Base-by-base conservation (phyloP, 2,113 vertebrate species). In the Cairina moschata region DNA sequence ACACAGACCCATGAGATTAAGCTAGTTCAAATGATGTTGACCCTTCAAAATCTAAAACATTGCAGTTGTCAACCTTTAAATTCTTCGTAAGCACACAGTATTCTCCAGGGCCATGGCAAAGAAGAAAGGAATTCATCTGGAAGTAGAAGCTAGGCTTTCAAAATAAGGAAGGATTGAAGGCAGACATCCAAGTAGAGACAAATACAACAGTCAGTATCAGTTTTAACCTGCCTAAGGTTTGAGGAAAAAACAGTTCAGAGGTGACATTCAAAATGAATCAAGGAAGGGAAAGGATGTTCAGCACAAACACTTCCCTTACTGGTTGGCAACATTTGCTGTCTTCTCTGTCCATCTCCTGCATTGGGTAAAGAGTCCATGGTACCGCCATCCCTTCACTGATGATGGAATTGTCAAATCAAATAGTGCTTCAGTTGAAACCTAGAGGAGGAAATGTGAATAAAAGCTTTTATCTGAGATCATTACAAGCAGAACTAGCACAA, bases 1-100 rank as follows among this genome's bases (percentile, higher is more conserved):
- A 89, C 63, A 63, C 3, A 2, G 50, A 58, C 71, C 40, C 31
- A 0, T 66, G 91, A 88, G 58, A 62, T 89, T 67, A 91, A 88
- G 81, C 28, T 92, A 86, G 74, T 95, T 95, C 74, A 90, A 93
- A 72, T 89, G 4, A 71, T 72, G 71, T 71, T 90, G 89, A 89
- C 75, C 55, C 63, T 85, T 94, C 71, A 90, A 89, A 91, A 82
- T 52, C 34, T 78, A 62, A 91, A 88, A 72, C 52, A 66, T 17
- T 66, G 48, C 21, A 87, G 54, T 92, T 88, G 48, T 91, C 80
- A 89, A 55, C 16, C 34, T 29, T 78, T 83, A 69, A 91, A 89
- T 34, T 63, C 7, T 38, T 85, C 0, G 3, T 62, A 54, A 91
- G 40, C 44, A 29, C 0, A 1, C 34, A 62, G 40, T 15, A 76